Conservation (phyloP, 2,113 vertebrate species). For the Ophiodon elongatus region DNA sequence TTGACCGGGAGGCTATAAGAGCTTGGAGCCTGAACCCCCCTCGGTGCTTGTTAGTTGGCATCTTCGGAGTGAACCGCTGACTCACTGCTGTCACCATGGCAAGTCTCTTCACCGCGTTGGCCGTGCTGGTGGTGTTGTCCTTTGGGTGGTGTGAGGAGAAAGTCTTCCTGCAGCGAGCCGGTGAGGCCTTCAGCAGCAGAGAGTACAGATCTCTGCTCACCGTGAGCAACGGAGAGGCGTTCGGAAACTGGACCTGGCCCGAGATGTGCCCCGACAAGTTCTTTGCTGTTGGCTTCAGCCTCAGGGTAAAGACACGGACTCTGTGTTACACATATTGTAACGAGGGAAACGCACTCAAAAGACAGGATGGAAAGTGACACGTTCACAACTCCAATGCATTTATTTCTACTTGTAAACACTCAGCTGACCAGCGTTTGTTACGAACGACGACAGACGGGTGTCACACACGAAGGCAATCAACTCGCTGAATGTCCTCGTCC, state of each 20-base stretch:
- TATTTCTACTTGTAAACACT: no score
- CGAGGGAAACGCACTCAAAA: not conserved
- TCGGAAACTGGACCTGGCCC: slow-evolving; percentile 75
- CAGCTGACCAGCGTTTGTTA: no score
- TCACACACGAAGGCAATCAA: no score
- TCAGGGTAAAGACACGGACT: slow-evolving; percentile 69
- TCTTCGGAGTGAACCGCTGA: slow-evolving; percentile 25
- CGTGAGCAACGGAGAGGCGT: slow-evolving; percentile 71
- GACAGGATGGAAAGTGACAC: not conserved
- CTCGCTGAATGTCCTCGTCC: no score
- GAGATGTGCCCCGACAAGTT: slow-evolving; percentile 81
- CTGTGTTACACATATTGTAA: not conserved
- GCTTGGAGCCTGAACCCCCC: not conserved
- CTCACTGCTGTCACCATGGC: slow-evolving; percentile 61
- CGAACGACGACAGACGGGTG: no score
- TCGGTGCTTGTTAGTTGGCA: slow-evolving; percentile 17
- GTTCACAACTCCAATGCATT: no score
- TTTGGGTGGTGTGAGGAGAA: slow-evolving; percentile 45
- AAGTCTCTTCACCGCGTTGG: slow-evolving; percentile 12
- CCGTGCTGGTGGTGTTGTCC: slow-evolving; percentile 63
- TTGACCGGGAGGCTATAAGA: slow-evolving; percentile 58
- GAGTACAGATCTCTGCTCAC: slow-evolving; percentile 50
- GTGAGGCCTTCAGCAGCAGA: slow-evolving; percentile 63
- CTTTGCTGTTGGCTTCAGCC: slow-evolving; percentile 80
- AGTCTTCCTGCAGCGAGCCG: slow-evolving; percentile 58